Conservation (phyloP, 2,797 vertebrate species). For the Falco peregrinus region DNA sequence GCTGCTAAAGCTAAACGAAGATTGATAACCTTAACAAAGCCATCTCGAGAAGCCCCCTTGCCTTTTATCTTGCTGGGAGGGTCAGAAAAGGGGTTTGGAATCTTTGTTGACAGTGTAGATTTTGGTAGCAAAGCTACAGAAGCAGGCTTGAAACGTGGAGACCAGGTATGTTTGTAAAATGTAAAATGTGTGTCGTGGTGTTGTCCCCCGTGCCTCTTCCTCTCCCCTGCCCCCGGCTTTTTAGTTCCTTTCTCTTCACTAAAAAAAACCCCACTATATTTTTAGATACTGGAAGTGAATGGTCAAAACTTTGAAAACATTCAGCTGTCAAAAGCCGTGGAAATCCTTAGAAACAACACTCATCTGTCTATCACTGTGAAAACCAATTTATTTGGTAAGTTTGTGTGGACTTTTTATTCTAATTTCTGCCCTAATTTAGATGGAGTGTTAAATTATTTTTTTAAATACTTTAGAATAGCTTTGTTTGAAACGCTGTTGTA, state of each 20-base stretch:
- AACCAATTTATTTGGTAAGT: slow-evolving; percentile 97
- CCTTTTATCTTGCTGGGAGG: slow-evolving; percentile 95
- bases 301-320: slow-evolving; percentile 99
- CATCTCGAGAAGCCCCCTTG: slow-evolving; percentile 93
- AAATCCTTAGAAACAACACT: slow-evolving; percentile 99
- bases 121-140: slow-evolving; percentile 94
- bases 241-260: background rate
- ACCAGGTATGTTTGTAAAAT: slow-evolving; percentile 83
- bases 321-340: slow-evolving; percentile 95
- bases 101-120: slow-evolving; percentile 97
- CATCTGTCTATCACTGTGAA: slow-evolving; percentile 99
- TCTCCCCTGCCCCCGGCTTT: rapidly evolving
- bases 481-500: background rate
- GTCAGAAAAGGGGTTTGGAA: slow-evolving; percentile 95
- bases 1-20: slow-evolving; percentile 98
- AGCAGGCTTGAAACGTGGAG: slow-evolving; percentile 94
- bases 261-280: background rate
- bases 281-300: slow-evolving; percentile 96
- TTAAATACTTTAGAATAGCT: background rate
- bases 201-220: no score
- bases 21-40: slow-evolving; percentile 94
- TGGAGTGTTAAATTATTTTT: background rate
- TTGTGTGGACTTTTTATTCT: background rate
- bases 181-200: background rate
- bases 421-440: background rate